A percentile compares a stretch with the other conserved stretches of the same genome.
phyloP scores from a whole-genome alignment of 2,113 vertebrate genomes.

The Gasterosteus nipponicus region DNA sequence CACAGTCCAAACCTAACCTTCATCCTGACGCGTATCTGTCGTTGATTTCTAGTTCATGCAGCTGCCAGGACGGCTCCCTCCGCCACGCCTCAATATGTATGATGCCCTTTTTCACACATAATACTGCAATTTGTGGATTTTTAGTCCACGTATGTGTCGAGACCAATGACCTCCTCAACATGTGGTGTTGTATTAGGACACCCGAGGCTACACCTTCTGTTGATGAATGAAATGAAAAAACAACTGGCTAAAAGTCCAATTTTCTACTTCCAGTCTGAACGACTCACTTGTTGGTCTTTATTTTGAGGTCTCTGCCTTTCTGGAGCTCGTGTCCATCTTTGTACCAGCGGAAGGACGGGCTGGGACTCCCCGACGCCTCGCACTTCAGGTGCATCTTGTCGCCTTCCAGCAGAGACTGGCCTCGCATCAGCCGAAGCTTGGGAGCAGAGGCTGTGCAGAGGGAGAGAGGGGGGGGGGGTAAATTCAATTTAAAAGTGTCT shows the following conservation, averaged over 20 bases:
- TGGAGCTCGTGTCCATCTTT: slow-evolving; percentile 95
- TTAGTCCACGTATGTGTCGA: not conserved
- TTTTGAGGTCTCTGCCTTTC: slow-evolving; percentile 93
- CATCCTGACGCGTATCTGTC: too few relatives aligned
- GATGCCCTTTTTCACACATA: not conserved
- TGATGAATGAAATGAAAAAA: not conserved
- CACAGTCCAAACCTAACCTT: too few relatives aligned
- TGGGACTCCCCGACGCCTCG: slow-evolving; percentile 91
- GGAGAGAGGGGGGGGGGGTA: not conserved
- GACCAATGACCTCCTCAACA: not conserved
- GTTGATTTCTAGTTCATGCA: not conserved
- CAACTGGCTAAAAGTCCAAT: not conserved
- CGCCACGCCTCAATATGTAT: not conserved
- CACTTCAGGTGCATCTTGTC: slow-evolving; percentile 94
- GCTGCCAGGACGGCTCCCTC: not conserved
- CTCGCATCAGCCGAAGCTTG: slow-evolving; percentile 91
- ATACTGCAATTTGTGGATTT: not conserved
- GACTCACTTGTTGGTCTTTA: slow-evolving; percentile 96
- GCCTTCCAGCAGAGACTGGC: slow-evolving; percentile 89
- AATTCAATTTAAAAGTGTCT: not conserved
- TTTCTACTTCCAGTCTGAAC: not conserved
- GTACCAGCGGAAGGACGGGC: slow-evolving; percentile 95
- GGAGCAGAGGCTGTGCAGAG: slow-evolving; percentile 86
- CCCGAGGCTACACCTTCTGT: not conserved
- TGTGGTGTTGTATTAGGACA: not conserved